Evolutionary conservation across 2,113 vertebrate species (phyloP).

Genomic region (Bubo scandiacus): DNA sequence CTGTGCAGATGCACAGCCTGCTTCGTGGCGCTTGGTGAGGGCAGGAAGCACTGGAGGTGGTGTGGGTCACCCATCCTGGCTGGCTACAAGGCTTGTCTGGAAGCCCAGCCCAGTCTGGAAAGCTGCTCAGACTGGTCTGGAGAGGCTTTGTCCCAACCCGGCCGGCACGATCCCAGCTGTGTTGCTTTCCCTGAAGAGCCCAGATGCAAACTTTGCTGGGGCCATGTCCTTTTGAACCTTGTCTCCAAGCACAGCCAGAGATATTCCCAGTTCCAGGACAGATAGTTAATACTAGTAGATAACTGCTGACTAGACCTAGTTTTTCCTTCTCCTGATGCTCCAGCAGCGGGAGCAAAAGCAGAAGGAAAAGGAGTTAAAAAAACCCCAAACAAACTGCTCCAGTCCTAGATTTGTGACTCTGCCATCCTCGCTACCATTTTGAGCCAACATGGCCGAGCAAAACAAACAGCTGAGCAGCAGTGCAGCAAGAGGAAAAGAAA

Average conservation of each 20-base stretch:
- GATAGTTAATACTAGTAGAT: not conserved
- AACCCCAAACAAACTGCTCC: rapidly evolving
- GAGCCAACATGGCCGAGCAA: not conserved
- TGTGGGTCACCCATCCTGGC: not conserved
- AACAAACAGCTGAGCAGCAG: not conserved
- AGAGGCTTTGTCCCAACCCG: not conserved
- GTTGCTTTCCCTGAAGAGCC: not conserved
- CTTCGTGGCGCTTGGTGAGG: rapidly evolving
- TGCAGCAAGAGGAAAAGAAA: not conserved
- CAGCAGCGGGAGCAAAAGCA: not conserved
- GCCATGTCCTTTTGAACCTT: not conserved
- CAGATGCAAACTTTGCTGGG: not conserved
- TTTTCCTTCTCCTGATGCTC: not conserved
- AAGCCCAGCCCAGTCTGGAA: not conserved
- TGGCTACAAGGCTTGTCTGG: not conserved
- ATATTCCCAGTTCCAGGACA: not conserved
- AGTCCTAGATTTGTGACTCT: not conserved
- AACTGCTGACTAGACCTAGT: not conserved
- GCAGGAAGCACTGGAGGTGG: not conserved
- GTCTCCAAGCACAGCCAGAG: not conserved
- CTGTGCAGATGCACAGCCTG: rapidly evolving
- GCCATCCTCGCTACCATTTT: not conserved
- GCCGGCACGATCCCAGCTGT: not conserved
- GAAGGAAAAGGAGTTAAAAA: not conserved
- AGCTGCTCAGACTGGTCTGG: not conserved